phyloP scores from a whole-genome alignment of 1,140 invertebrate genomes.

The Neuroterus valhalla region DNA sequence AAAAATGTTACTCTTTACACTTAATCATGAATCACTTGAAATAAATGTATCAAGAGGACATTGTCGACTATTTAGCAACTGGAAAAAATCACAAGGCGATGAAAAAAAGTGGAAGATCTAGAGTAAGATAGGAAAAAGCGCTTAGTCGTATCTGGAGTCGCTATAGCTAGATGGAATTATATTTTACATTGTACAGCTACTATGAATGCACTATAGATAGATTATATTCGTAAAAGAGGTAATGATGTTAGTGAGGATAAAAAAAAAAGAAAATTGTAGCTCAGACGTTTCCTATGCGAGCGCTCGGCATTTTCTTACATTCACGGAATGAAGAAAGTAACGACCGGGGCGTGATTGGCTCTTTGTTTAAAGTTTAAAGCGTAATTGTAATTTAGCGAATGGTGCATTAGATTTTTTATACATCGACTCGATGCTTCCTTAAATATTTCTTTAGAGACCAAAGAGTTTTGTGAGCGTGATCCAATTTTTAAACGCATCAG shows the following conservation, averaged over 20 bases:
- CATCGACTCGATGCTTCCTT: conserved; percentile 49
- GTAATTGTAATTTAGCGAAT: conserved; percentile 39
- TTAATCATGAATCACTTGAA: conserved; percentile 43
- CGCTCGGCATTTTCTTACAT: conserved; percentile 48
- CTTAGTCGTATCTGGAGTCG: conserved; percentile 60
- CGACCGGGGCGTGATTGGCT: conserved; percentile 35
- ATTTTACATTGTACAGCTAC: conserved; percentile 70
- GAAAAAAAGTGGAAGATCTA: conserved; percentile 40
- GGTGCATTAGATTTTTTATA: conserved; percentile 67
- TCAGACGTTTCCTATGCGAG: conserved; percentile 7
- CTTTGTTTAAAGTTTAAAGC: neutral
- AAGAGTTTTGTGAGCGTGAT: conserved; percentile 41
- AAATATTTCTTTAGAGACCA: conserved; percentile 50
- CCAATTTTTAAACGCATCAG: conserved; percentile 34
- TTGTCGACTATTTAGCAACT: conserved; percentile 8
- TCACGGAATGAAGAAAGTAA: conserved; percentile 36
- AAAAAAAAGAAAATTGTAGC: conserved; percentile 34
- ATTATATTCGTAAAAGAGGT: conserved; percentile 50
- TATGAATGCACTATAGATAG: conserved; percentile 59
- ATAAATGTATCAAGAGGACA: conserved; percentile 38
- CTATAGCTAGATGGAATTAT: conserved; percentile 69
- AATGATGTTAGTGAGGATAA: conserved; percentile 37
- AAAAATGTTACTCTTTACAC: conserved; percentile 60
- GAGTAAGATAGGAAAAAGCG: conserved; percentile 44
- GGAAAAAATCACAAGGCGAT: conserved; percentile 24